Evolutionary conservation across 2,888 invertebrate genomes (phyloP), one percentile per base, ranked within the genome.

Genomic region (Yponomeuta evonymella): DNA sequence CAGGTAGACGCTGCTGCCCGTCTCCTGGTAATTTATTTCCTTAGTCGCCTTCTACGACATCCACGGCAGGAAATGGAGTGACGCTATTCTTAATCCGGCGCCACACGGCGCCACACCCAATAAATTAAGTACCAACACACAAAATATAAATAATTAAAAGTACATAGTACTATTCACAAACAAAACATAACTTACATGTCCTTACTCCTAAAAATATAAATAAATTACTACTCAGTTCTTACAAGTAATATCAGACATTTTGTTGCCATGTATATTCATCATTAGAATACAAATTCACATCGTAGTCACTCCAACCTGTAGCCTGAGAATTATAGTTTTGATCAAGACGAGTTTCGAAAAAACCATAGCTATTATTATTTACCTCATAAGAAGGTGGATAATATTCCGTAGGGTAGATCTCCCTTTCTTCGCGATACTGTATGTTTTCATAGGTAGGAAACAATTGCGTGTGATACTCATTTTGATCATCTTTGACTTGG

Each of bases 331-430:
- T 23, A 29, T 68, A 51, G 48, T 51, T 30, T 51, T 68, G 68
- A 30, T 68, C 29, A 10, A 51, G 12, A 48, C 29, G 51, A 15
- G 11, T 23, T 11, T 23, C 29, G 43, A 15, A 67, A 33, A 15
- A n/a, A 67, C 33, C 33, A 30, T 67, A n/a, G 67, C 36, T 15
- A 43, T 43, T 36, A 15, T 33, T 33, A 10, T n/a, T 62, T 23
- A 62, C 62, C 51, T 71, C 72, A 70, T 75, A 72, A 70, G 68
- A 69, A 64, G 51, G 70, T 1, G 84, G 82, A 73, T 83, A 86
- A 74, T 83, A 83, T 69, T 82, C 77, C 2, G 84, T 82, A 23
- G 83, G 82, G 73, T 83, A 83, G 11, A 77, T 67, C 73, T 75
- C 78, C 4, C 43, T 72, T 71, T 15, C 51, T 15, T 58, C 51